Conservation (phyloP, 1,140 invertebrate genomes). For the Arion vulgaris region DNA sequence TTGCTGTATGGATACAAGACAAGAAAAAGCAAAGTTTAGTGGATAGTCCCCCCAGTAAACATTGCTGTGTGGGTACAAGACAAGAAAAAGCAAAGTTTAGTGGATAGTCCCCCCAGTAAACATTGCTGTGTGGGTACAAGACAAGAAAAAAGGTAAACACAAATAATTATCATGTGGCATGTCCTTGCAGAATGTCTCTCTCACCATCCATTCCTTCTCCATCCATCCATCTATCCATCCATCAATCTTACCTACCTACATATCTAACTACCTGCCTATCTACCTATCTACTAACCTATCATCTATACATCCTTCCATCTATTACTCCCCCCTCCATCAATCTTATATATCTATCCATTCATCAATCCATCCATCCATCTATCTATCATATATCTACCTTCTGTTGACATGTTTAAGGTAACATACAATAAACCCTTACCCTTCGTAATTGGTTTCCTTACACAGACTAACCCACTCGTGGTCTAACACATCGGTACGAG, state of each 20-base stretch:
- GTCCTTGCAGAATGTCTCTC: neutral
- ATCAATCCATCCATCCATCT: too few species aligned
- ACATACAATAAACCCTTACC: slow-evolving; percentile 75
- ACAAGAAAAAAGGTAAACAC: too few species aligned
- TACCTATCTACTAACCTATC: too few species aligned
- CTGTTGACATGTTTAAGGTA: too few species aligned
- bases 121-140: slow-evolving; percentile 78
- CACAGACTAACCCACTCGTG: slow-evolving; percentile 93
- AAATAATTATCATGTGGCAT: neutral
- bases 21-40: slow-evolving; percentile 92
- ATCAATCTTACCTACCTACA: too few species aligned
- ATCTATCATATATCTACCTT: too few species aligned
- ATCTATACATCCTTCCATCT: neutral
- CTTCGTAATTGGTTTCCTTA: slow-evolving; percentile 92
- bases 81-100: slow-evolving; percentile 94
- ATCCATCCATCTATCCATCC: too few species aligned
- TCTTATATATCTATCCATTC: too few species aligned
- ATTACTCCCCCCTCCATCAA: neutral
- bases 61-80: slow-evolving; percentile 77
- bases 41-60: slow-evolving; percentile 99
- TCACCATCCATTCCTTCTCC: neutral
- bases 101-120: slow-evolving; percentile 99
- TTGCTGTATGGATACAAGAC: slow-evolving; percentile 74
- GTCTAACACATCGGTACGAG: slow-evolving; percentile 87
- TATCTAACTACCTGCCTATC: too few species aligned